Percentiles rank a stretch among this genome's conserved stretches.
These are phyloP conservation scores for Phaonia tiefii DNA, from an alignment of 2,888 invertebrate genomes.

Conservation along the genomic window DNA sequence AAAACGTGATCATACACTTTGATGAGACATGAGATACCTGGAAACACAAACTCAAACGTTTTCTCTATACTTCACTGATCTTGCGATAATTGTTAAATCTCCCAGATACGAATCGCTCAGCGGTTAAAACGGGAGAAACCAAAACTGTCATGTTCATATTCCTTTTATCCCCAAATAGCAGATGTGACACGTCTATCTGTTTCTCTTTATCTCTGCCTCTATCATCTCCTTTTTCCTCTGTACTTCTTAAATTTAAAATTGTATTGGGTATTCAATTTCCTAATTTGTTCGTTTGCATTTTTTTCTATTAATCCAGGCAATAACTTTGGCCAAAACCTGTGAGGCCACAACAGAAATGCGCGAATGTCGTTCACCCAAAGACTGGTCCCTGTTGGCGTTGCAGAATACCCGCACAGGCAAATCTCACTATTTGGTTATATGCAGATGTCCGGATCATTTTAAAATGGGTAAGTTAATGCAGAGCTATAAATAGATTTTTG, in stretches of 20 bases:
- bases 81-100: slow-evolving; percentile 34
- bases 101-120: slow-evolving; percentile 1
- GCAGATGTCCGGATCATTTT: slow-evolving; percentile 92
- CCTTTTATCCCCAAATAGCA: slow-evolving; percentile 1
- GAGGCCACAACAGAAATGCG: slow-evolving; percentile 95
- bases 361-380: slow-evolving; percentile 92
- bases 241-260: background rate
- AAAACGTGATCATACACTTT: slow-evolving; percentile 53
- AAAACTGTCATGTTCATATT: slow-evolving; percentile 8
- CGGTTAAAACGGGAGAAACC: background rate
- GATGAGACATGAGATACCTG: slow-evolving; percentile 42
- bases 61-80: background rate
- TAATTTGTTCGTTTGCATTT: background rate
- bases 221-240: background rate
- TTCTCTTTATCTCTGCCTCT: background rate
- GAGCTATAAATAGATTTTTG: too few relatives aligned
- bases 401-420: slow-evolving; percentile 96
- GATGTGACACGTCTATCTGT: background rate
- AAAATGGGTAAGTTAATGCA: slow-evolving; percentile 86
- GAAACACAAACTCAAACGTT: background rate
- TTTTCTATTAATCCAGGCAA: slow-evolving; percentile 81
- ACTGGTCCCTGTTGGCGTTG: slow-evolving; percentile 94
- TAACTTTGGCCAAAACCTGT: slow-evolving; percentile 95
- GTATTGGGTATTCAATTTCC: slow-evolving; percentile 4
- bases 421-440: slow-evolving; percentile 95